These are phyloP conservation scores for Galeopterus variegatus DNA, from an alignment of 2,113 vertebrate genomes.

Conservation along the genomic window DNA sequence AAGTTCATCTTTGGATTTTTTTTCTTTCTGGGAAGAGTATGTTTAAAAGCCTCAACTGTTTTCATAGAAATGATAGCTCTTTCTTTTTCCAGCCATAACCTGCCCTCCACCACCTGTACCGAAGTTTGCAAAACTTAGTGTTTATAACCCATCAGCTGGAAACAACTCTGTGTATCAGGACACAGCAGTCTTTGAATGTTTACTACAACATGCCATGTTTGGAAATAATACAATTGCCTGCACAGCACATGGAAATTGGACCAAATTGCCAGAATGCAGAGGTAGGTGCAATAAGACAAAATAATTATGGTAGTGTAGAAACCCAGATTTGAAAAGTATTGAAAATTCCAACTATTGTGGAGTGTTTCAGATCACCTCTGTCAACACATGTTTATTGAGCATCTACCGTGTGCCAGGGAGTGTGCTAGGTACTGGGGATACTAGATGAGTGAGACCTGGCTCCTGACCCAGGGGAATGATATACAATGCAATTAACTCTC, in stretches of 20 bases:
- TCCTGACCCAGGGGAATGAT: background rate
- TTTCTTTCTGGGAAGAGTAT: background rate
- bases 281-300: constrained; percentile 84
- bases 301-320: background rate
- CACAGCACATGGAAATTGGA: constrained; percentile 91
- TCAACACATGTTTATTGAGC: background rate
- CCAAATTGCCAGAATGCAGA: constrained; percentile 91
- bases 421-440: background rate
- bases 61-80: constrained; percentile 20
- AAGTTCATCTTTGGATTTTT: background rate
- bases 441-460: background rate
- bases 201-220: constrained; percentile 88
- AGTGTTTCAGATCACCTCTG: background rate
- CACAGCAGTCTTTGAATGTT: constrained; percentile 89
- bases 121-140: constrained; percentile 87
- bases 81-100: constrained; percentile 87
- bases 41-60: constrained; percentile 5
- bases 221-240: constrained; percentile 91
- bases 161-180: constrained; percentile 86
- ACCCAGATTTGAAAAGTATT: background rate
- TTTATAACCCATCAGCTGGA: constrained; percentile 68
- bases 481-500: background rate
- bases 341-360: background rate
- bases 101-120: constrained; percentile 91
- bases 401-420: background rate